Conservation (phyloP, 2,888 invertebrate genomes). For the Cyrtodaria siliqua region DNA sequence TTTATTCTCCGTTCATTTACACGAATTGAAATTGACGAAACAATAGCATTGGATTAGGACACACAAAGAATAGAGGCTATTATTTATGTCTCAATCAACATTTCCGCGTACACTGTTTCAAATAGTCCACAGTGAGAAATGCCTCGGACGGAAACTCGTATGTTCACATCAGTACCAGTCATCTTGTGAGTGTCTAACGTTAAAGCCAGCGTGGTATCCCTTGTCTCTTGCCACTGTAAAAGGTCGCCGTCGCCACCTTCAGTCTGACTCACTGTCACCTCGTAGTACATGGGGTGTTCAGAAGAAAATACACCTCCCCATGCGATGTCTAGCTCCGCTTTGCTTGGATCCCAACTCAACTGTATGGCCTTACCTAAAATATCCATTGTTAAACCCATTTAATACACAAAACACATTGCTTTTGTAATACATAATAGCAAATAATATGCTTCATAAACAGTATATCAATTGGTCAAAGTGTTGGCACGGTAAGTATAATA, state of each 20-base stretch:
- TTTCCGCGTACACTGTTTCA: too few relatives aligned
- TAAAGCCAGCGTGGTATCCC: slow-evolving; percentile 15
- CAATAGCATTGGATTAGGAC: too few relatives aligned
- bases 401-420: too few relatives aligned
- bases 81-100: too few relatives aligned
- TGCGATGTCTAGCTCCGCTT: neutral
- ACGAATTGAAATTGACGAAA: too few relatives aligned
- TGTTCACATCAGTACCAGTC: slow-evolving; percentile 5
- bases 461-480: too few relatives aligned
- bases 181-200: slow-evolving; percentile 12
- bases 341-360: slow-evolving; percentile 9
- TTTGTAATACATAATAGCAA: too few relatives aligned
- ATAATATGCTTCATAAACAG: too few relatives aligned
- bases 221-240: slow-evolving; percentile 56
- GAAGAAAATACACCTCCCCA: slow-evolving; percentile 39
- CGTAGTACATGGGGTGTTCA: slow-evolving; percentile 36
- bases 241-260: slow-evolving; percentile 22
- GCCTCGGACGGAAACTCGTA: slow-evolving; percentile 35
- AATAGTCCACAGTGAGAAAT: slow-evolving; percentile 33
- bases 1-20: too few relatives aligned
- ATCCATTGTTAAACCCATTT: too few relatives aligned
- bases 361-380: slow-evolving; percentile 8
- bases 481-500: too few relatives aligned
- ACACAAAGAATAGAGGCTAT: too few relatives aligned
- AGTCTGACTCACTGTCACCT: slow-evolving; percentile 18